Evolutionary conservation across 2,113 vertebrate genomes (phyloP), one percentile per base, ranked within the genome.

Genomic region (Labeo catla): DNA sequence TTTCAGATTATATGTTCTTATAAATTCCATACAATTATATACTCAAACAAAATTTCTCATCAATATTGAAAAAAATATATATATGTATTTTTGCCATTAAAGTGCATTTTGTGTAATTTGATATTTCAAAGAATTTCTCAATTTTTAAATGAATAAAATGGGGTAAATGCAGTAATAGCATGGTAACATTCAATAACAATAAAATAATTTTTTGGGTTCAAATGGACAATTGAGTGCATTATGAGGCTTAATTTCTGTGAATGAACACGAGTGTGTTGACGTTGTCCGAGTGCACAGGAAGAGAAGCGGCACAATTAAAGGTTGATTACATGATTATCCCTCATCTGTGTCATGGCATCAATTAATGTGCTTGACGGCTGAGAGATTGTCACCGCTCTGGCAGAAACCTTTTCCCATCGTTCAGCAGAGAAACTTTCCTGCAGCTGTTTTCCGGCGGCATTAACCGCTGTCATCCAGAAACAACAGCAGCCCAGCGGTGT

Each of bases 401-500:
- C 88, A 94, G 94, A 96, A 96, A 96, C 95, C 95, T 95, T 96
- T 95, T 88, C 94, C 86, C 91, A 95, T 94, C 94, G 93, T 95
- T 96, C 94, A 92, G 94, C 94, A 89, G 92, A 94, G 94, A 96
- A 96, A 95, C 95, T 96, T 95, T 95, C 95, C 94, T 93, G 92
- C 94, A 94, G 95, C 94, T 34, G 70, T 83, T 83, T 84, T 86
- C 86, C 92, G 91, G 92, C 97, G 97, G 96, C 95, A 97, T 98
- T 98, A 97, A 95, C 94, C 95, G 95, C 96, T 97, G 97, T 98
- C 97, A 98, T 97, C 96, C 94, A 93, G 93, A 95, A 95, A 96
- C 96, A 96, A 95, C 96, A 96, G 94, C 65, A 97, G 97, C 97
- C 96, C 98, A 99, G 97, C 93, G 97, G 96, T 99, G 98, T 99